Base-by-base conservation (phyloP, 1,140 invertebrate genomes). In the Listronotus bonariensis region DNA sequence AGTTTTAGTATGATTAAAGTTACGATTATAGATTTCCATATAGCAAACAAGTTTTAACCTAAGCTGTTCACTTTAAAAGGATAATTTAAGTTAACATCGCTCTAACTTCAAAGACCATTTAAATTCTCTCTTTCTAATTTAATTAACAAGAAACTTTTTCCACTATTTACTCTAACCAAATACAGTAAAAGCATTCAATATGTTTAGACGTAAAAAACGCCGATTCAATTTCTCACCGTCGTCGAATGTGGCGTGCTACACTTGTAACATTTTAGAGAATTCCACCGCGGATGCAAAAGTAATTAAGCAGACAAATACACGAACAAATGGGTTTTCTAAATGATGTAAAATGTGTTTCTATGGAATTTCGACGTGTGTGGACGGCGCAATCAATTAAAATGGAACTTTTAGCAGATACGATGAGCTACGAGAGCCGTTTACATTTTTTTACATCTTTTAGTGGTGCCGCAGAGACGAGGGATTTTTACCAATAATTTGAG, bases 251-350 rank as follows among this genome's bases (percentile, higher is more conserved):
- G 17, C n/a, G 42, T 12, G 42, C 8, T 9, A 8, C n/a, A 15
- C 17, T 8, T 45, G 42, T 12, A 45, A 45, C 42, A 17, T 45
- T 45, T 45, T n/a, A 17, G 42, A 45, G 42, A 45, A 45, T 45
- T 45, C 42, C 42, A 15, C 15, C 11, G 12, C 11, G 18, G 48
- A 34, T 32, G 48, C 20, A 31, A 48, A 31, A 59, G 46, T 43
- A 59, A 59, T 59, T 59, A 59, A 48, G 18, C 56, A 59, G 46
- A 59, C 56, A 59, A 59, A 59, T 43, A 48, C 42, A 38, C 18
- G 56, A 59, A 59, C 56, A 59, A 59, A 59, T 59, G 56, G 20
- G 56, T 59, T 59, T 59, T 48, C 56, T 59, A 59, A 59, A 59
- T 48, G 56, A 59, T 48, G 56, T 48, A 59, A 59, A 59, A 59